Evolutionary conservation across 2,888 invertebrate genomes (phyloP).

Genomic region (Esperia sulphurella): DNA sequence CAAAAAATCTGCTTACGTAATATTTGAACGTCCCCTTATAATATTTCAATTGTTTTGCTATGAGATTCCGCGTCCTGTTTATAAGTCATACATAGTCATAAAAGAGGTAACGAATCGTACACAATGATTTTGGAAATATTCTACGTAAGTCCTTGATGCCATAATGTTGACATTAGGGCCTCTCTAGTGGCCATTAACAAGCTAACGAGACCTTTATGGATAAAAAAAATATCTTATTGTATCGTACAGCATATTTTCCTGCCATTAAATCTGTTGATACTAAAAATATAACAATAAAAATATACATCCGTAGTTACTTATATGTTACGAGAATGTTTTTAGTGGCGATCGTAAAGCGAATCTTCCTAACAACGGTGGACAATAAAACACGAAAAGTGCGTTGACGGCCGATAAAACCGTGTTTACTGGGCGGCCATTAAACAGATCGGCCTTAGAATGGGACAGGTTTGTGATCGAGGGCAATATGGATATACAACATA

Average conservation of each 20-base stretch:
- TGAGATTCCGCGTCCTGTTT: too few species aligned
- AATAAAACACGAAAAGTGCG: constrained; percentile 74
- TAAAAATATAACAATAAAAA: constrained; percentile 32
- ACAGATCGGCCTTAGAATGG: constrained; percentile 41
- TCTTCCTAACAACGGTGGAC: constrained; percentile 64
- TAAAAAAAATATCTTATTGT: background rate
- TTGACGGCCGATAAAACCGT: constrained; percentile 68
- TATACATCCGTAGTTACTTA: constrained; percentile 39
- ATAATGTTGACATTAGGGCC: too few species aligned
- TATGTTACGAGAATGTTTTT: constrained; percentile 52
- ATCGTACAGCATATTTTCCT: background rate
- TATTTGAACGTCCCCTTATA: too few species aligned
- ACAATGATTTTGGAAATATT: too few species aligned
- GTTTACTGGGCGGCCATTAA: constrained; percentile 63
- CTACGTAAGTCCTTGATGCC: too few species aligned
- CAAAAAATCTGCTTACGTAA: too few species aligned
- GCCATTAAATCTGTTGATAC: constrained; percentile 8
- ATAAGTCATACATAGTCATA: too few species aligned
- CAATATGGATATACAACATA: background rate
- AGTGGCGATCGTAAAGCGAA: constrained; percentile 58
- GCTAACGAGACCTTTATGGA: too few species aligned
- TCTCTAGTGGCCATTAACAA: too few species aligned
- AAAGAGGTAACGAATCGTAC: too few species aligned
- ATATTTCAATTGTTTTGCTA: too few species aligned
- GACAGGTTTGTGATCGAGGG: constrained; percentile 18